Evolutionary conservation across 2,113 vertebrate species (phyloP), one percentile per base, ranked within the genome.

Genomic region (Apaloderma vittatum): DNA sequence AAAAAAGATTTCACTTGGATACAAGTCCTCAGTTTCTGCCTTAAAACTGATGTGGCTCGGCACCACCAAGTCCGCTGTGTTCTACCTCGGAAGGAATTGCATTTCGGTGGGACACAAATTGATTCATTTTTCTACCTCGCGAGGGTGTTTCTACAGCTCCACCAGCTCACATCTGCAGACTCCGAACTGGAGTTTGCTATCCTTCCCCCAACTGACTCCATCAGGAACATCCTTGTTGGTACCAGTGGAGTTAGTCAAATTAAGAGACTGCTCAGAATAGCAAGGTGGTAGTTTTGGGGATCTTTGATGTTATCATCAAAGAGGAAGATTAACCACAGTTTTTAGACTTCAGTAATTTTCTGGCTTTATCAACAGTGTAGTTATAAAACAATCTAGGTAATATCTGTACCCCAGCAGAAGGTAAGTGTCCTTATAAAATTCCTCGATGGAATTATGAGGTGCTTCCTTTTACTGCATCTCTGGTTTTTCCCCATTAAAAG

Each of bases 401-500:
- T 54, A 77, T 62, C 48, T 51, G 23, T 51, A 63, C 29, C 32
- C 55, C 51, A 46, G 7, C 8, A 36, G 52, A 92, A 84, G 45
- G 52, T 20, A 92, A 93, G 82, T 29, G 11, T 43, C 68, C 36
- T 63, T 10, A n/a, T 18, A 40, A 72, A 92, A 85, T 34, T 23
- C 21, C 66, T 70, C 8, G 14, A 57, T 61, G 71, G 65, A 97
- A 70, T 84, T 68, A 94, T 12, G 80, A 97, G 92, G 81, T 88
- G 63, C 72, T 96, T 96, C 78, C 71, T 79, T 95, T 96, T 67
- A 68, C 93, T 43, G 8, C 81, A 91, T 93, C 74, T 93, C 95
- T 94, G 95, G 15, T 88, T 93, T 87, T 90, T 37, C 52, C 76
- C 94, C 82, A 77, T 95, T 97, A 90, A 86, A 96, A 91, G 70